phyloP scores from a whole-genome alignment of 2,797 vertebrate species.

The Tarsius wallacei region DNA sequence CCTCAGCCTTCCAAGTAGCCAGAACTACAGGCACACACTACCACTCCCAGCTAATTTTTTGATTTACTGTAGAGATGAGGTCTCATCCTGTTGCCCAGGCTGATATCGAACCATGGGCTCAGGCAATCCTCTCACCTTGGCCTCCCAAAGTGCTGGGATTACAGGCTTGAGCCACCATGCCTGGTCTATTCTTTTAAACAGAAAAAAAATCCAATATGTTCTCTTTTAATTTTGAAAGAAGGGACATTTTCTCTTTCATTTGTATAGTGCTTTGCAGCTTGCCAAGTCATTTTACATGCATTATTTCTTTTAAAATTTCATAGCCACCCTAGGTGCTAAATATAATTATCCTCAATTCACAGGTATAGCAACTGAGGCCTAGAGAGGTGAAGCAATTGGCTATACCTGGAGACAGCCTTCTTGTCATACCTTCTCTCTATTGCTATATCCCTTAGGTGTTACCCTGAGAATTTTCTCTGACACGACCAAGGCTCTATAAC shows the following conservation, averaged over 20 bases:
- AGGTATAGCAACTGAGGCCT: background rate
- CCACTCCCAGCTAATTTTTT: no score
- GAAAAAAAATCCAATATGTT: background rate
- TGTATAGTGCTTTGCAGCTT: background rate
- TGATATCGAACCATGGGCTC: no score
- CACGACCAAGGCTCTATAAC: background rate
- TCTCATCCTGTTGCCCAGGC: no score
- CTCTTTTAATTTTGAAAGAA: conserved; percentile 40
- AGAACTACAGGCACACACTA: no score
- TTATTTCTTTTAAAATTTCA: background rate
- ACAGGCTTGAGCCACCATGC: no score
- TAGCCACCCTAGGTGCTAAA: background rate
- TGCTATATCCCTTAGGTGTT: background rate
- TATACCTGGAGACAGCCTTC: background rate
- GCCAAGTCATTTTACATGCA: background rate
- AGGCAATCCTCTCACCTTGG: no score
- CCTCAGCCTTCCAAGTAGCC: no score
- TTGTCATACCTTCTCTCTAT: background rate
- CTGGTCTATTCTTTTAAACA: background rate
- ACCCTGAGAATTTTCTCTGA: background rate
- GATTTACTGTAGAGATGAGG: no score
- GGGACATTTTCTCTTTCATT: background rate
- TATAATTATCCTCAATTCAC: background rate
- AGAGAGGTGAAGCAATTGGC: background rate
- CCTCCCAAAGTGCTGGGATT: no score